Conservation (phyloP, 2,113 vertebrate genomes). For the Tragelaphus scriptus region DNA sequence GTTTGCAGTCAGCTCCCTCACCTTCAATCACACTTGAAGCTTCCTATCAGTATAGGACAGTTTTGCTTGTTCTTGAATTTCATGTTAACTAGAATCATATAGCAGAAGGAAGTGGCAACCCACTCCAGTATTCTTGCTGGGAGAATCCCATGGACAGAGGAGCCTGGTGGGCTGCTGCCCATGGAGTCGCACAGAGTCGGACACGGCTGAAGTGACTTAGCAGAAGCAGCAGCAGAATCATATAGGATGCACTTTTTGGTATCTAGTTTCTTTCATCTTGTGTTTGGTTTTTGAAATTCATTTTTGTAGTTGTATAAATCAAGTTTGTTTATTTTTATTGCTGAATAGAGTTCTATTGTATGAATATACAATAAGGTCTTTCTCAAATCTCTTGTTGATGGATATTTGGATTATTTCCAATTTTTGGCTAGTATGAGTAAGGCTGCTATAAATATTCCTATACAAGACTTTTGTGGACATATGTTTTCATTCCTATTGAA, state of each 20-base stretch:
- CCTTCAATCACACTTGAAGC: neutral
- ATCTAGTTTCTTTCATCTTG: constrained; percentile 11
- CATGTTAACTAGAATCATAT: neutral
- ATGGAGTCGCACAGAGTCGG: accelerated
- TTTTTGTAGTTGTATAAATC: neutral
- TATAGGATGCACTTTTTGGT: neutral
- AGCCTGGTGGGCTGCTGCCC: no score
- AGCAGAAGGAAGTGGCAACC: neutral
- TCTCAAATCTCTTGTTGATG: constrained; percentile 33
- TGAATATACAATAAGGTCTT: neutral
- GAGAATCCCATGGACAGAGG: no score
- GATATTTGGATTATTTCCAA: constrained; percentile 41
- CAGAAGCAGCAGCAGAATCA: neutral
- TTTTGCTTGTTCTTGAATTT: constrained; percentile 8
- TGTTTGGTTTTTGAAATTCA: constrained; percentile 23
- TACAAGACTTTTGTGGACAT: constrained; percentile 26
- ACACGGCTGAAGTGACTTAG: no score
- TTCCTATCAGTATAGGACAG: neutral
- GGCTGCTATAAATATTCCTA: constrained; percentile 35
- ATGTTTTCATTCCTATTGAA: constrained; percentile 45
- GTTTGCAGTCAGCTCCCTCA: neutral
- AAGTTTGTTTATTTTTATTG: constrained; percentile 27
- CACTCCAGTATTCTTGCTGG: no score
- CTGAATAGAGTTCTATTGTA: constrained; percentile 30
- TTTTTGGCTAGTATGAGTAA: constrained; percentile 9